Percentiles rank a stretch among this genome's conserved stretches.
Conservation (phyloP, 2,113 vertebrate species). For the Podocnemis expansa region DNA sequence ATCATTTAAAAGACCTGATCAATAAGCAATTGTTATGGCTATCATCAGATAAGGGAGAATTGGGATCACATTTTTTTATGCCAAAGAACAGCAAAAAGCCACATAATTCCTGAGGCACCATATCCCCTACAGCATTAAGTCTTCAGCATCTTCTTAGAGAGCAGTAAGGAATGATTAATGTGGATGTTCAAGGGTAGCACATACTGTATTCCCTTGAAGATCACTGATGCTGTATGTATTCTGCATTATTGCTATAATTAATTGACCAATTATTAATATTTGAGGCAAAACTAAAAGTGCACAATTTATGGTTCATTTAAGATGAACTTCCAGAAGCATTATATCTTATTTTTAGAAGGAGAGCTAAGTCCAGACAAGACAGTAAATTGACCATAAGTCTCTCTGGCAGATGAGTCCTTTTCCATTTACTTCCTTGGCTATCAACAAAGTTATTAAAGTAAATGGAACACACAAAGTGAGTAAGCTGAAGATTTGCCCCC, state of each 20-base stretch:
- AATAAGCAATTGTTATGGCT: neutral
- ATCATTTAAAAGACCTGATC: neutral
- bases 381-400: neutral
- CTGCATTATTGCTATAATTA: neutral
- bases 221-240: neutral
- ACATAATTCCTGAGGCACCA: neutral
- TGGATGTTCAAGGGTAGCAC: neutral
- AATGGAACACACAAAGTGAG: neutral
- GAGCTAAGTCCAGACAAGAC: neutral
- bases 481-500: neutral
- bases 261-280: neutral
- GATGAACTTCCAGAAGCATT: neutral
- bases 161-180: neutral
- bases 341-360: neutral
- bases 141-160: neutral
- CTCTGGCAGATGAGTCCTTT: neutral
- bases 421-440: neutral
- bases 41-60: neutral
- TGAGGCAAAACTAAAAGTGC: neutral
- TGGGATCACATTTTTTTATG: neutral
- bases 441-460: neutral
- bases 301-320: neutral
- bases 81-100: neutral
- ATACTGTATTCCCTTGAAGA: neutral
- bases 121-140: neutral